Evolutionary conservation across 1,140 invertebrate genomes (phyloP), one percentile per base, ranked within the genome.

Genomic region (Cheumatopsyche charites): DNA sequence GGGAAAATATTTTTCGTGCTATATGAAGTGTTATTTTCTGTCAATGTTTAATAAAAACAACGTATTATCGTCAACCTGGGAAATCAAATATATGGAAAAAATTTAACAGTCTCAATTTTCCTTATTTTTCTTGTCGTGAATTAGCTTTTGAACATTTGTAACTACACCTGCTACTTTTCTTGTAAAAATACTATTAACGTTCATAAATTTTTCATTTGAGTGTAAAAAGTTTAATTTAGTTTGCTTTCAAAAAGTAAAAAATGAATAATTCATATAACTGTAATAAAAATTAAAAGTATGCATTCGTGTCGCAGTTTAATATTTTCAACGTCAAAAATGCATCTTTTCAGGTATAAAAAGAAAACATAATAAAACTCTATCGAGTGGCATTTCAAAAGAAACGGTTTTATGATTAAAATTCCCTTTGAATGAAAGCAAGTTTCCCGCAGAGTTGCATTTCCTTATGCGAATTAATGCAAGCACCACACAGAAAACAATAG

Each of bases 31-130:
- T n/a, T 47, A 6, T 47, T 47, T 47, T 47, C 13, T 15, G 43
- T n/a, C 3, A 47, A 47, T 3, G 13, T 15, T 13, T 2, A 47
- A 47, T 47, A 47, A 17, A 52, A 17, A 17, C 19, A 52, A 52
- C 15, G 47, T 17, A 52, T 52, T 52, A 52, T 17, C 15, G 6
- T 15, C 47, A 19, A 7, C 15, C 19, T 17, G 47, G 47, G 47
- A 52, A 52, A 52, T 52, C 47, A 17, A 52, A 52, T 52, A 52
- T 52, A n/a, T n/a, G n/a, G n/a, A n/a, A n/a, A n/a, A n/a, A n/a
- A n/a, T 52, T 17, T 17, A 17, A 17, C 4, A 52, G n/a, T n/a
- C n/a, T n/a, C 1, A 17, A 17, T 52, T 17, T 52, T 52, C 15
- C 29, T 36, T 1, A 17, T 52, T 17, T 17, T 52, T 52, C 47